Evolutionary conservation across 2,113 vertebrate genomes (phyloP).

Genomic region (Alligator mississippiensis): DNA sequence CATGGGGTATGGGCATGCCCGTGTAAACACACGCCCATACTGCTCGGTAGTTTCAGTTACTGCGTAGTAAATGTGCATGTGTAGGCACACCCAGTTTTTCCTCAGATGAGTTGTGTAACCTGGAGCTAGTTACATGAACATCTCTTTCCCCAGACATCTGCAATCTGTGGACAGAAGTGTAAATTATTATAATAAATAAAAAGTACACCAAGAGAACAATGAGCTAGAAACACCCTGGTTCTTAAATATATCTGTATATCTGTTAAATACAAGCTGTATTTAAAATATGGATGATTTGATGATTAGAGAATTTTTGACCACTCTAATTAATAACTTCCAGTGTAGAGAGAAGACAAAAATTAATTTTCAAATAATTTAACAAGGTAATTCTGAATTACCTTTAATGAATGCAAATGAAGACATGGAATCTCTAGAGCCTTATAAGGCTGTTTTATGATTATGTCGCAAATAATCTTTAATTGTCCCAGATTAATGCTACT

Average conservation of each 20-base stretch:
- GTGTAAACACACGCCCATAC: too few relatives aligned
- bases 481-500: slow-evolving; percentile 43
- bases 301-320: neutral
- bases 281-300: neutral
- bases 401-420: slow-evolving; percentile 50
- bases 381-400: neutral
- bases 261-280: neutral
- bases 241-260: neutral
- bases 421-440: neutral
- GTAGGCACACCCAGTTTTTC: neutral
- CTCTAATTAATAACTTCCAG: neutral
- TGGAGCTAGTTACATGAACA: neutral
- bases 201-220: neutral
- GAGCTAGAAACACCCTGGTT: neutral
- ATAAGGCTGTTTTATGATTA: slow-evolving; percentile 2
- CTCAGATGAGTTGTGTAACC: neutral
- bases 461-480: slow-evolving; percentile 41
- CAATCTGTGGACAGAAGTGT: neutral
- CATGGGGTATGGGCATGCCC: too few relatives aligned
- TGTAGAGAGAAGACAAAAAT: neutral
- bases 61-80: too few relatives aligned
- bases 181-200: neutral
- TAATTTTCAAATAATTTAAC: neutral
- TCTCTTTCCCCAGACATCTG: neutral
- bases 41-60: too few relatives aligned